Conservation (phyloP, 2,888 invertebrate species). For the Linnaemya tessellans region DNA sequence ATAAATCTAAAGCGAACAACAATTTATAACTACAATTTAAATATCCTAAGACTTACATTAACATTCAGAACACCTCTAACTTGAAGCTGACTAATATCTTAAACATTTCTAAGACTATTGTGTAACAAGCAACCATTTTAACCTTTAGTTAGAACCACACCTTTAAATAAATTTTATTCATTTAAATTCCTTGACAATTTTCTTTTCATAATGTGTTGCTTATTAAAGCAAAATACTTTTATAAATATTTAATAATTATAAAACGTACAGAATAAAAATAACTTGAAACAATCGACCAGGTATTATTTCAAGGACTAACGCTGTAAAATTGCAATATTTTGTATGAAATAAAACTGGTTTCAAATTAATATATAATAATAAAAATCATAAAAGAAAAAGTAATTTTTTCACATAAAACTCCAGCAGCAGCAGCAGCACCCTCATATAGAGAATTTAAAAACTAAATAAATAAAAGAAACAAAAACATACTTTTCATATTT, state of each 20-base stretch:
- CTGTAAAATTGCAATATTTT: neutral
- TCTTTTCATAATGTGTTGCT: constrained; percentile 25
- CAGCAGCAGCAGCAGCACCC: constrained; percentile 43
- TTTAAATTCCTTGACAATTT: constrained; percentile 30
- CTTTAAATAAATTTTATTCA: constrained; percentile 12
- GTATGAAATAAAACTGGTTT: constrained; percentile 35
- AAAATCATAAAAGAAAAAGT: constrained; percentile 6
- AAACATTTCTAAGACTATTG: neutral
- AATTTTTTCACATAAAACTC: neutral
- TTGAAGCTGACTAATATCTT: neutral
- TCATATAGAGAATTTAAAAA: constrained; percentile 8
- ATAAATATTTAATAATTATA: neutral
- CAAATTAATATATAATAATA: neutral
- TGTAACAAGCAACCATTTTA: neutral
- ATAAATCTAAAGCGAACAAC: too few species aligned
- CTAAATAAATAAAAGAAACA: neutral
- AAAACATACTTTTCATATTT: constrained; percentile 29
- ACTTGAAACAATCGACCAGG: constrained; percentile 39
- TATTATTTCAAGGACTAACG: constrained; percentile 45
- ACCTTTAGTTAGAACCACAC: constrained; percentile 21
- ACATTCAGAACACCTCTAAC: neutral
- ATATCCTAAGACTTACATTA: neutral
- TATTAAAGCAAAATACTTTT: neutral
- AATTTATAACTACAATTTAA: too few species aligned
- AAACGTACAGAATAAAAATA: constrained; percentile 3